Percentiles rank a stretch among this genome's conserved stretches.
Evolutionary conservation across 1,140 invertebrate genomes (phyloP).

Genomic region (Bombyx mori): DNA sequence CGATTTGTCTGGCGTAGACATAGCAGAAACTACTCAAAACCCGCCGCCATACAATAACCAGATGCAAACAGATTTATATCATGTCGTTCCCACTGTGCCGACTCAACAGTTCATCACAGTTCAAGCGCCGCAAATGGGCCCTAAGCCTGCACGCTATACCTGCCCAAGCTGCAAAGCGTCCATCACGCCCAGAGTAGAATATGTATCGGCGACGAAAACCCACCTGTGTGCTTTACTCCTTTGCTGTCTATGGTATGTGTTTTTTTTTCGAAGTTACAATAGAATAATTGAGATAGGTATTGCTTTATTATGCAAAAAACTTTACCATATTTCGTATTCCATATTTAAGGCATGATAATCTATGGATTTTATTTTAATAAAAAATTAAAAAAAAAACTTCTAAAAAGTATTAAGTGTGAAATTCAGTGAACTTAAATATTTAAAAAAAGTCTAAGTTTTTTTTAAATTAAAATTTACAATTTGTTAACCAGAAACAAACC

Average conservation of each 20-base stretch:
- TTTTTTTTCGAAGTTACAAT: not conserved
- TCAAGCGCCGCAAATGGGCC: constrained; percentile 42
- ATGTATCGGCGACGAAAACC: constrained; percentile 68
- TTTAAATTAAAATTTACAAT: no score
- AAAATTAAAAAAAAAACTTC: no score
- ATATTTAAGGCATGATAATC: no score
- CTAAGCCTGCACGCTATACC: constrained; percentile 42
- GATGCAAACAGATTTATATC: not conserved
- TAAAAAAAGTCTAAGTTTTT: no score
- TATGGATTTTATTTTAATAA: no score
- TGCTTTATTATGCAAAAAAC: no score
- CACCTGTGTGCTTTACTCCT: constrained; percentile 73
- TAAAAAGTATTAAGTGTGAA: no score
- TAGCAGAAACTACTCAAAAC: not conserved
- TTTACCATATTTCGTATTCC: no score
- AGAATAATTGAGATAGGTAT: no score
- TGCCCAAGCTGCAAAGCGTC: constrained; percentile 71
- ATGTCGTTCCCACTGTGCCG: constrained; percentile 6
- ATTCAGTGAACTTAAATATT: no score
- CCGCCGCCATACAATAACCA: not conserved
- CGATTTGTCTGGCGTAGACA: no score
- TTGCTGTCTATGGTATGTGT: constrained; percentile 70
- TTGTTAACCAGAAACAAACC: no score
- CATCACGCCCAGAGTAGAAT: constrained; percentile 67
- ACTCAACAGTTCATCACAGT: constrained; percentile 8